Conservation (phyloP, 2,113 vertebrate genomes). For the Alouatta palliata region DNA sequence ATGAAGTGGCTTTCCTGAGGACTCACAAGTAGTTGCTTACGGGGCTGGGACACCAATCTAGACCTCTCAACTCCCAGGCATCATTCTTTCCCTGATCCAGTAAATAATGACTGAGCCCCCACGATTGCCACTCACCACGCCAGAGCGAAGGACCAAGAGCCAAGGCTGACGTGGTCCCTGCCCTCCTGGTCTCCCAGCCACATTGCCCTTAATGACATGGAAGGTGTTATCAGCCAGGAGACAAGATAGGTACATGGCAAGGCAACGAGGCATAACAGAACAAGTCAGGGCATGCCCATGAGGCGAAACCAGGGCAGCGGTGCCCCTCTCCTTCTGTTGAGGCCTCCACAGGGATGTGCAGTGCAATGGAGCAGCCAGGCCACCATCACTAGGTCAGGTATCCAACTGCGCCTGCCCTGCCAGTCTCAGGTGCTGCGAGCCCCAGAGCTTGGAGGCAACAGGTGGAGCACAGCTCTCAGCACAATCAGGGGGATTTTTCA, state of each 20-base stretch:
- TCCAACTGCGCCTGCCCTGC: neutral
- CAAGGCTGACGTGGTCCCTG: neutral
- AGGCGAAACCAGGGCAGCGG: neutral
- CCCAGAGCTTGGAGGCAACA: neutral
- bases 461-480: neutral
- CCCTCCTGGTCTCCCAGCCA: neutral
- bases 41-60: neutral
- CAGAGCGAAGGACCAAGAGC: neutral
- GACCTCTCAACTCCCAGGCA: neutral
- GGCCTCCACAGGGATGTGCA: neutral
- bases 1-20: neutral
- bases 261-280: neutral
- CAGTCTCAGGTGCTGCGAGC: neutral
- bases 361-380: neutral
- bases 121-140: neutral
- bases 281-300: accelerated
- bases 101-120: neutral
- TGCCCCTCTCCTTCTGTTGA: neutral
- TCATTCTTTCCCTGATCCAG: neutral
- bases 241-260: neutral
- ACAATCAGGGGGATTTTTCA: neutral
- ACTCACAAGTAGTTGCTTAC: neutral
- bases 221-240: neutral
- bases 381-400: no score
- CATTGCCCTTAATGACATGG: neutral